phyloP scores from a whole-genome alignment of 2,113 vertebrate species.

The Noctilio leporinus region DNA sequence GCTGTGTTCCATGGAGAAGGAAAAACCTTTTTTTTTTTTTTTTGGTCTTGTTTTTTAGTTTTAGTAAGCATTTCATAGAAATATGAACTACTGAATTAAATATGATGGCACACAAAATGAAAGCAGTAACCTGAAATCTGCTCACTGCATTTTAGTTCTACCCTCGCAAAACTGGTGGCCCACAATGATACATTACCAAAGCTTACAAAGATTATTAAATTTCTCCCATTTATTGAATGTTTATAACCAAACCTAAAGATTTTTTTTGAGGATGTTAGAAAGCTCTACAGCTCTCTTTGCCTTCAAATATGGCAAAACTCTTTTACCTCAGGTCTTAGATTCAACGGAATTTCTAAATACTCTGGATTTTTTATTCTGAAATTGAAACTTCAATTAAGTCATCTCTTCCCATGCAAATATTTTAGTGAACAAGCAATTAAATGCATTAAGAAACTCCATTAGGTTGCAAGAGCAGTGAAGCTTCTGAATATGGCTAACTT shows the following conservation, averaged over 20 bases:
- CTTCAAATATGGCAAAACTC: not conserved
- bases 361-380: not conserved
- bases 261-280: not conserved
- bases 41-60: not conserved
- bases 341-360: not conserved
- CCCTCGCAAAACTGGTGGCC: constrained; percentile 13
- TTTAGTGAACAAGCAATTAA: constrained; percentile 6
- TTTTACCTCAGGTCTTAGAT: not conserved
- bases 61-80: constrained; percentile 45
- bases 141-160: not conserved
- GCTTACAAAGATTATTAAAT: not conserved
- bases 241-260: not conserved
- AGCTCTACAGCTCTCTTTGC: not conserved
- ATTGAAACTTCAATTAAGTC: constrained; percentile 19
- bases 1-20: not conserved
- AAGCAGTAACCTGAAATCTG: constrained; percentile 24
- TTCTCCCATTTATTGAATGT: constrained; percentile 16
- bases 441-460: constrained; percentile 13
- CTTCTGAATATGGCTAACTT: not conserved
- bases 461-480: not conserved
- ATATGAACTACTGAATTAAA: constrained; percentile 46
- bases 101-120: constrained; percentile 38
- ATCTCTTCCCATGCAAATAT: not conserved
- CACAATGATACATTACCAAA: constrained; percentile 3
- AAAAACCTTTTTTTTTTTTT: not conserved